Conservation (phyloP, 2,797 vertebrate species). For the Anguilla anguilla region DNA sequence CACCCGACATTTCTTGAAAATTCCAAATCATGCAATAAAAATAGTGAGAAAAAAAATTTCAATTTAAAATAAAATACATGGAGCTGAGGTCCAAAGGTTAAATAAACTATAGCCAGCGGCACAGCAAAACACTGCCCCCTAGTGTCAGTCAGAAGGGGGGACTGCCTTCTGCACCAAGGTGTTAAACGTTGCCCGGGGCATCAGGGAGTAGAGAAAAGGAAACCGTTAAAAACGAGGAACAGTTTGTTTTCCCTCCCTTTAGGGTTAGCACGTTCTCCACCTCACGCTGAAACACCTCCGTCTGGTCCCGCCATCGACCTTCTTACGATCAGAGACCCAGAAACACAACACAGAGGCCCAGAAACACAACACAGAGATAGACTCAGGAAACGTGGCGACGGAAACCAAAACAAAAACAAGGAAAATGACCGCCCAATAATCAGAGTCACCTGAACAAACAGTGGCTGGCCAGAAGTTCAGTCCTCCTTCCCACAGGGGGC, state of each 20-base stretch:
- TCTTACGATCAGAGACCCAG: constrained; percentile 38
- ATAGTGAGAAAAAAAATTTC: not conserved
- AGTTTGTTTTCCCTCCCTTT: constrained; percentile 56
- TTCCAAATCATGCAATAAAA: not conserved
- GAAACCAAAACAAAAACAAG: constrained; percentile 48
- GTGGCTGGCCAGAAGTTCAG: not conserved
- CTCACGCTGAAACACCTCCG: constrained; percentile 49
- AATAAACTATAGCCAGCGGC: not conserved
- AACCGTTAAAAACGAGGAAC: constrained; percentile 61
- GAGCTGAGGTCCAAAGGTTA: constrained; percentile 37
- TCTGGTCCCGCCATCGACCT: constrained; percentile 50
- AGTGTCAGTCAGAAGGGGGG: constrained; percentile 63
- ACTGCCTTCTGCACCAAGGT: constrained; percentile 25
- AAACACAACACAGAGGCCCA: constrained; percentile 40
- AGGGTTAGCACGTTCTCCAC: constrained; percentile 53
- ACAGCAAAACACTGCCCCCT: constrained; percentile 75
- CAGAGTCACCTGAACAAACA: not conserved
- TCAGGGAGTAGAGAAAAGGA: constrained; percentile 52
- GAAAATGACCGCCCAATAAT: constrained; percentile 40
- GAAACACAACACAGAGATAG: constrained; percentile 33
- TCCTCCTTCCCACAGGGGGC: not conserved
- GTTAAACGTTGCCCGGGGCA: constrained; percentile 54
- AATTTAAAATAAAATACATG: constrained; percentile 36
- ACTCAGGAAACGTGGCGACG: constrained; percentile 48
- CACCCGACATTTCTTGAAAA: not conserved